These are phyloP conservation scores for Cyprinodon tularosa DNA, from an alignment of 2,113 vertebrate genomes.

Conservation along the genomic window DNA sequence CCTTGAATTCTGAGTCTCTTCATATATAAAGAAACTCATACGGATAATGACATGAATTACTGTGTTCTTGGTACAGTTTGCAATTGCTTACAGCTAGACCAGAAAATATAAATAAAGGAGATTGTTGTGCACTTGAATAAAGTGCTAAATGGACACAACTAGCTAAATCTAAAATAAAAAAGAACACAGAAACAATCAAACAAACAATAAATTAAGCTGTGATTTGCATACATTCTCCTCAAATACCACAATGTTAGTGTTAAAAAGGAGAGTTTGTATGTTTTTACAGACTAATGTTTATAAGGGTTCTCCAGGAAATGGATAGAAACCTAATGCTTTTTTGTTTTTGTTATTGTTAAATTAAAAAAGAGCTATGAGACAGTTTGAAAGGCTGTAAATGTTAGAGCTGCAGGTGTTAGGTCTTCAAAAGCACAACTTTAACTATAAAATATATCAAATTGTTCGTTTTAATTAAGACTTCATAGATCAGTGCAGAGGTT, in stretches of 20 bases:
- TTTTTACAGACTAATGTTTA: not conserved
- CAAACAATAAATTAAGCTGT: not conserved
- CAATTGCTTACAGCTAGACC: not conserved
- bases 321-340: too few relatives aligned
- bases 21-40: not conserved
- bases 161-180: not conserved
- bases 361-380: not conserved
- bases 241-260: constrained; percentile 1
- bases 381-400: not conserved
- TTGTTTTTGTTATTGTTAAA: not conserved
- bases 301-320: not conserved
- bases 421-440: not conserved
- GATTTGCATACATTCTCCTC: not conserved
- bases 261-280: not conserved
- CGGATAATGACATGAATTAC: too few relatives aligned
- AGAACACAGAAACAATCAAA: not conserved
- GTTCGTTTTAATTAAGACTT: not conserved
- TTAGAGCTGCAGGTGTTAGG: not conserved
- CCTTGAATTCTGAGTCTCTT: not conserved
- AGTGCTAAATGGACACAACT: not conserved
- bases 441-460: not conserved
- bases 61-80: too few relatives aligned
- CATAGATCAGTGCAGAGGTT: not conserved
- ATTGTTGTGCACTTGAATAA: not conserved
- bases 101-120: not conserved